Percentiles rank a stretch among this genome's conserved stretches.
Evolutionary conservation across 2,888 invertebrate genomes (phyloP).

Genomic region (Axea sp.): DNA sequence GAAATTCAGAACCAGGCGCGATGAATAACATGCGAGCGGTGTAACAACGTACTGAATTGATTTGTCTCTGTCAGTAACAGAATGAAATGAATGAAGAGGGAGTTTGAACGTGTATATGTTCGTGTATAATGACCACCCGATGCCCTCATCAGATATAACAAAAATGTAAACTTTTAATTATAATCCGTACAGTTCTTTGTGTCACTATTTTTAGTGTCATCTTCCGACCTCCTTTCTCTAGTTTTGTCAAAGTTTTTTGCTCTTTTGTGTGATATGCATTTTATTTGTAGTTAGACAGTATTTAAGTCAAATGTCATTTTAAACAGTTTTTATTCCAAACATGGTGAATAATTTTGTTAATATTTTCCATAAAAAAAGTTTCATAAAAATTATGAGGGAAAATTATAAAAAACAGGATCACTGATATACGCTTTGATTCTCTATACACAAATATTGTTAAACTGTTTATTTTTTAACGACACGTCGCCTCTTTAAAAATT

Average conservation of each 20-base stretch:
- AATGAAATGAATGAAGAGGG: conserved; percentile 63
- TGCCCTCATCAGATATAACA: conserved; percentile 66
- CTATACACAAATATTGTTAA: too few species aligned
- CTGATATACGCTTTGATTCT: too few species aligned
- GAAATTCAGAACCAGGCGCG: neutral
- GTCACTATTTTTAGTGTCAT: conserved; percentile 33
- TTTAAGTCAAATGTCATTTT: too few species aligned
- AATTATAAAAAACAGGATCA: too few species aligned
- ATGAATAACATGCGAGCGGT: conserved; percentile 33
- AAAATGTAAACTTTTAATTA: conserved; percentile 54
- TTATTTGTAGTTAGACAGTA: conserved; percentile 17
- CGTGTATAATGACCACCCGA: conserved; percentile 62
- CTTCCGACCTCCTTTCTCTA: conserved; percentile 40
- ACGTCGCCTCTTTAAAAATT: too few species aligned
- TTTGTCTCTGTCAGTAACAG: conserved; percentile 44
- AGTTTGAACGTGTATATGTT: conserved; percentile 58
- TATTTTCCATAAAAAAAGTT: too few species aligned
- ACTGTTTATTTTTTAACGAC: too few species aligned
- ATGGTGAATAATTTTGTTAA: too few species aligned
- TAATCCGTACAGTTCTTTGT: conserved; percentile 45
- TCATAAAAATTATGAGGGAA: too few species aligned
- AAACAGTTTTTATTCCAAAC: too few species aligned
- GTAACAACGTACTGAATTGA: conserved; percentile 48
- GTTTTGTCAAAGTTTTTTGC: conserved; percentile 25
- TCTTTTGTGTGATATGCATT: conserved; percentile 10